Conservation (phyloP, 2,888 invertebrate genomes). For the Hedychridium roseum region DNA sequence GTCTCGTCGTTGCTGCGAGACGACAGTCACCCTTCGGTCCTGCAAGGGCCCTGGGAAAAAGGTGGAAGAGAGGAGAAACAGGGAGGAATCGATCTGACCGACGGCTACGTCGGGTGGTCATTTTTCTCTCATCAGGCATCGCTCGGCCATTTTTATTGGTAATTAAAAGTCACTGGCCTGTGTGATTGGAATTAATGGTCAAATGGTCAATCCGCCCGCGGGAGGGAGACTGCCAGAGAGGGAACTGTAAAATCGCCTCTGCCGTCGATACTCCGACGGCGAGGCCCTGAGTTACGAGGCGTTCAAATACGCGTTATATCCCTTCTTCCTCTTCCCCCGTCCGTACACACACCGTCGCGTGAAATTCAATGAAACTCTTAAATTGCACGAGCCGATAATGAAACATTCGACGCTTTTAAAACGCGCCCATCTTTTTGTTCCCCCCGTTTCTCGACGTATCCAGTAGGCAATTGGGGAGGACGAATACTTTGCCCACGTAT, state of each 20-base stretch:
- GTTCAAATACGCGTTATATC: too few relatives aligned
- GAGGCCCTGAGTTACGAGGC: too few relatives aligned
- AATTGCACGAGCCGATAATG: too few relatives aligned
- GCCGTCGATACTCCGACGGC: constrained; percentile 14
- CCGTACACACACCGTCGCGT: constrained; percentile 2
- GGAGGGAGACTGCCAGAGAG: constrained; percentile 40
- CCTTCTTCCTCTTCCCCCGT: too few relatives aligned
- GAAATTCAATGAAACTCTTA: constrained; percentile 7
- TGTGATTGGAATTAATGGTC: constrained; percentile 62
- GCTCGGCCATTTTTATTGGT: constrained; percentile 59
- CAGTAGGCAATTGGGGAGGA: neutral
- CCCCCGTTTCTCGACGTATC: constrained; percentile 6
- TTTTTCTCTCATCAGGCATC: constrained; percentile 52
- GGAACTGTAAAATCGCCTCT: constrained; percentile 33
- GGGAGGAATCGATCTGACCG: constrained; percentile 30
- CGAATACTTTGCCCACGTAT: constrained; percentile 23
- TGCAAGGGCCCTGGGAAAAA: constrained; percentile 19
- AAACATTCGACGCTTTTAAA: constrained; percentile 2
- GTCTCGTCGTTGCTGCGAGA: constrained; percentile 14
- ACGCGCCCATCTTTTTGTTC: too few relatives aligned
- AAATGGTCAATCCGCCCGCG: constrained; percentile 55
- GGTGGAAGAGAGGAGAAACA: constrained; percentile 1
- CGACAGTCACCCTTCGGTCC: constrained; percentile 31
- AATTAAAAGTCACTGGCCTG: constrained; percentile 60
- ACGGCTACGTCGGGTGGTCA: constrained; percentile 34